Evolutionary conservation across 2,888 invertebrate genomes (phyloP).

Genomic region (Lamellibrachia satsuma): DNA sequence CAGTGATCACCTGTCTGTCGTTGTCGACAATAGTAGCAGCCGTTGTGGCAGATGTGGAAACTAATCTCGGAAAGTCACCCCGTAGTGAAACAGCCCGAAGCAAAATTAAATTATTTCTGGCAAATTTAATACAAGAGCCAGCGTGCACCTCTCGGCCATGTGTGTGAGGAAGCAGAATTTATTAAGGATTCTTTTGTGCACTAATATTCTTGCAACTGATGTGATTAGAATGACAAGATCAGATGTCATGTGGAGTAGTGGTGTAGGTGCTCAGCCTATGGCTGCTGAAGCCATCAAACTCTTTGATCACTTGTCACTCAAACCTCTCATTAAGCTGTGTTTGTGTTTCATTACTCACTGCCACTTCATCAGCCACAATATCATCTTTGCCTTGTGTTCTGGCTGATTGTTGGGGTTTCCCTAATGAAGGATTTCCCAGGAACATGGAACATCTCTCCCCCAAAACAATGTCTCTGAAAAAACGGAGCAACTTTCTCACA

Average conservation of each 20-base stretch:
- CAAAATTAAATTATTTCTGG: conserved; percentile 6
- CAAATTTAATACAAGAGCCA: background rate
- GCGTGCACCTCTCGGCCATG: background rate
- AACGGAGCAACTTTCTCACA: background rate
- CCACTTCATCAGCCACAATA: background rate
- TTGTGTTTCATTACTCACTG: background rate
- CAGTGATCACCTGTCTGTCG: background rate
- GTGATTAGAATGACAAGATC: background rate
- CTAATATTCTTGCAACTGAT: background rate
- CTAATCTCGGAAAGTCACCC: background rate
- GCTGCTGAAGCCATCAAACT: conserved; percentile 7
- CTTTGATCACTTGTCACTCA: background rate
- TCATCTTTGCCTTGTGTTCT: background rate
- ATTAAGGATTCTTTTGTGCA: background rate
- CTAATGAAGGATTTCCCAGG: background rate
- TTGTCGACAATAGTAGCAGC: background rate
- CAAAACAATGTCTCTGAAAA: background rate
- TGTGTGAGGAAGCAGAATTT: background rate
- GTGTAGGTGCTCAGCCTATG: background rate
- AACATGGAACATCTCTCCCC: background rate
- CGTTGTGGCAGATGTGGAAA: background rate
- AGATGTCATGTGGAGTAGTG: background rate
- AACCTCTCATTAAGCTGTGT: background rate
- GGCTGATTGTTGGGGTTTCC: background rate
- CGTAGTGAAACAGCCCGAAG: background rate